Conservation (phyloP, 2,888 invertebrate species). For the Ornithoptera alexandrae region DNA sequence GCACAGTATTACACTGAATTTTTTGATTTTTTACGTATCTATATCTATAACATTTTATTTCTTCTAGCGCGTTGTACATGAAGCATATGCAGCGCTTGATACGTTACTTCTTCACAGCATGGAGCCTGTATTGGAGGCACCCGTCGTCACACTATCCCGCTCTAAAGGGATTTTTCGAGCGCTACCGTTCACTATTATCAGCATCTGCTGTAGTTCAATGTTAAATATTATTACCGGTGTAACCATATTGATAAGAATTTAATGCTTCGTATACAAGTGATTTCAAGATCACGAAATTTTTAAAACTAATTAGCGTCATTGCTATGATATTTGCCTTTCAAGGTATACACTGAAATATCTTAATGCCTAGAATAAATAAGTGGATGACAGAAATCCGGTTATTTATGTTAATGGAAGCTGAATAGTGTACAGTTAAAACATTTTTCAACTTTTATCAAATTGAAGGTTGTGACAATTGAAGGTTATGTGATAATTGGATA, state of each 20-base stretch:
- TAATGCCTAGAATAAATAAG: conserved; percentile 3
- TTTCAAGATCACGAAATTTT: conserved; percentile 12
- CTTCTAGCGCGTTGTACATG: conserved; percentile 66
- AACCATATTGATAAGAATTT: conserved; percentile 29
- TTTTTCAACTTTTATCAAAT: conserved; percentile 17
- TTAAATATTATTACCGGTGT: conserved; percentile 19
- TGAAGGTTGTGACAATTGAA: conserved; percentile 7
- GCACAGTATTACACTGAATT: neutral
- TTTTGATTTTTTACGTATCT: neutral
- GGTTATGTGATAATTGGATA: conserved; percentile 2
- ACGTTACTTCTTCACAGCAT: conserved; percentile 59
- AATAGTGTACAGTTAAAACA: conserved; percentile 16
- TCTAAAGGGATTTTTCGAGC: conserved; percentile 19
- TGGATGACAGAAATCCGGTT: conserved; percentile 3
- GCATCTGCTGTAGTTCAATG: conserved; percentile 17
- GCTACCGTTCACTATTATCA: conserved; percentile 1
- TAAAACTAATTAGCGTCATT: neutral
- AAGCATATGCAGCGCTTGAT: conserved; percentile 68
- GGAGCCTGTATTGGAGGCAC: conserved; percentile 37
- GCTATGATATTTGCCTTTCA: conserved; percentile 1
- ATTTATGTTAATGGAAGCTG: conserved; percentile 1
- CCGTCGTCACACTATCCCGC: conserved; percentile 37
- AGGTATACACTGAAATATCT: neutral
- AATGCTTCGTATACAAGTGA: conserved; percentile 22
- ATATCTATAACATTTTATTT: neutral